Percentiles rank a stretch among this genome's conserved stretches.
These are phyloP conservation scores for Calameuta idolon DNA, from an alignment of 2,888 invertebrate species.

Conservation along the genomic window DNA sequence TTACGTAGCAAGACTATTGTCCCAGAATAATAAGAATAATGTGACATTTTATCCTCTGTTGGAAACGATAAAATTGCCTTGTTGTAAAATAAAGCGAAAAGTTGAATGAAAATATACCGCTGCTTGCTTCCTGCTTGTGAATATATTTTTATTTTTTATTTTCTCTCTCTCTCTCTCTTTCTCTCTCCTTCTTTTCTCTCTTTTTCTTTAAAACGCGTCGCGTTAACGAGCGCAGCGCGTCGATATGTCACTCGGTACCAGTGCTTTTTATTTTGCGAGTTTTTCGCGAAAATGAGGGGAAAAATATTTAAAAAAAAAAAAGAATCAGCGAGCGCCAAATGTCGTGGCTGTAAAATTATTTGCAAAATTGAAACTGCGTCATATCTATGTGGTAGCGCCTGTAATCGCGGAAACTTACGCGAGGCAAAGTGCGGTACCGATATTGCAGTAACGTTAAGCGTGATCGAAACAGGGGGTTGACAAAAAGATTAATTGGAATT, in stretches of 20 bases:
- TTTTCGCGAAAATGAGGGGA: neutral
- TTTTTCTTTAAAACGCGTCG: neutral
- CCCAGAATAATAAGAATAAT: conserved; percentile 53
- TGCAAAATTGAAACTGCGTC: neutral
- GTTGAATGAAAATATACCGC: conserved; percentile 55
- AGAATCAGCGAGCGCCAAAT: neutral
- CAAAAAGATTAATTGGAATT: neutral
- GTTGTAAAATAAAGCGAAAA: conserved; percentile 62
- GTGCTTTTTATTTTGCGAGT: neutral
- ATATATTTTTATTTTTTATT: conserved; percentile 35
- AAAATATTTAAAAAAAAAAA: neutral
- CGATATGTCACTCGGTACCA: neutral
- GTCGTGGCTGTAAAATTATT: neutral
- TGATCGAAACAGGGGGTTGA: neutral
- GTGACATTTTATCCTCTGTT: conserved; percentile 63
- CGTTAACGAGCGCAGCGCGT: neutral
- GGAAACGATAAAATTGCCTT: conserved; percentile 61
- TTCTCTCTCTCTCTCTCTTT: neutral
- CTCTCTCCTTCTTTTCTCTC: too few species aligned
- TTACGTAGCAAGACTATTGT: conserved; percentile 56
- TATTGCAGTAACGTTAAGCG: neutral
- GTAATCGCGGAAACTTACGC: neutral
- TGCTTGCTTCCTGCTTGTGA: conserved; percentile 62
- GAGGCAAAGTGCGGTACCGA: neutral
- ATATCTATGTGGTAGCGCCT: neutral